Conservation (phyloP, 2,888 invertebrate species). For the Tipula confusa region DNA sequence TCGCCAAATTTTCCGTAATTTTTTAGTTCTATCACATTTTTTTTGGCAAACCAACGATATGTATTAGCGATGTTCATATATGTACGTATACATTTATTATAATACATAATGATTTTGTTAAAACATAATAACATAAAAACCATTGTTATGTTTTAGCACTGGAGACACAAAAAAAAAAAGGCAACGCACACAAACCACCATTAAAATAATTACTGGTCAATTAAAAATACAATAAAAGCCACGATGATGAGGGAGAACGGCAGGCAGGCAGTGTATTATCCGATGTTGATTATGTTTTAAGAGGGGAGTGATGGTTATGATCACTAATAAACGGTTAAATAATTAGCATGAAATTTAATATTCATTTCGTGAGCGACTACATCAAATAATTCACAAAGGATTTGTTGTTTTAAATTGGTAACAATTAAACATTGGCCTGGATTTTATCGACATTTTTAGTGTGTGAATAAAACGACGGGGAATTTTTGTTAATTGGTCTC, state of each 20-base stretch:
- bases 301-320: background rate
- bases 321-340: constrained; percentile 3
- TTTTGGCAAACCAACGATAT: no score
- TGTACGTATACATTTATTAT: no score
- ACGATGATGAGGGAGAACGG: background rate
- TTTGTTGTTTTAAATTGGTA: background rate
- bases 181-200: no score
- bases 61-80: no score
- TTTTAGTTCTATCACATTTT: no score
- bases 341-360: constrained; percentile 25
- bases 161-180: no score
- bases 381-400: background rate
- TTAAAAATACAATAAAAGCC: background rate
- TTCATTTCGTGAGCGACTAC: background rate
- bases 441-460: background rate
- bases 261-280: background rate
- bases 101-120: background rate
- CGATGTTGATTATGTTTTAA: background rate
- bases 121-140: background rate
- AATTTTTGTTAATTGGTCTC: background rate
- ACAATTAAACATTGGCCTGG: background rate
- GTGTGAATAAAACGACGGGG: background rate
- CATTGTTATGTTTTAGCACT: background rate
- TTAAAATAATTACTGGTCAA: background rate
- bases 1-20: no score